Evolutionary conservation across 1,140 invertebrate genomes (phyloP), one percentile per base, ranked within the genome.

Genomic region (Caenorhabditis tropicalis): DNA sequence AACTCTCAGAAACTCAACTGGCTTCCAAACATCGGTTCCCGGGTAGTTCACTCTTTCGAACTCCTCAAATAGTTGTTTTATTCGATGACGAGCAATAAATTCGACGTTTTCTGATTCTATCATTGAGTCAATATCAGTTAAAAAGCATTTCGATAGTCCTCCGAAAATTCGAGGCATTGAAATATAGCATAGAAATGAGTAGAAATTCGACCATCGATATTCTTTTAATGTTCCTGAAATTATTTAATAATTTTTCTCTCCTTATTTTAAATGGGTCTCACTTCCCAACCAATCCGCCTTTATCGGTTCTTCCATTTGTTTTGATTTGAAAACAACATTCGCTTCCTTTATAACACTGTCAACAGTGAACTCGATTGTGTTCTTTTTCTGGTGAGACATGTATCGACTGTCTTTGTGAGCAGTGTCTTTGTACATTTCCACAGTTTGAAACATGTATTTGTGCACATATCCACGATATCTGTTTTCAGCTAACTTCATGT

Each of bases 41-140:
- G 65, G 65, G 27, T 74, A 74, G 21, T 74, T 74, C 36, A 74
- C 65, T 24, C 65, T n/a, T 31, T 74, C 65, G 33, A 74, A 74
- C 9, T 74, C 65, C 21, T 74, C 65, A 15, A 74, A 46, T 7
- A 74, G 29, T 27, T 39, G 19, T 10, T 43, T 74, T n/a, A 74
- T 24, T 74, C 65, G 12, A 36, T 43, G n/a, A 12, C 36, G 12
- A 10, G 65, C 65, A 2, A 74, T 10, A 24, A 12, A 1, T 46
- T 43, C 29, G 4, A n/a, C 4, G 9, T 43, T 31, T 10, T 43
- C 7, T 43, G 2, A 19, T 10, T 39, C 29, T 4, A 46, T 21
- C 7, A 74, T 2, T 19, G n/a, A 9, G 12, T 74, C 65, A 24
- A 74, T 74, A 74, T 74, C 65, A n/a, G 29, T 74, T 19, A 21